Evolutionary conservation across 2,888 invertebrate species (phyloP), one percentile per base, ranked within the genome.

Genomic region (Meiosimyza decipiens): DNA sequence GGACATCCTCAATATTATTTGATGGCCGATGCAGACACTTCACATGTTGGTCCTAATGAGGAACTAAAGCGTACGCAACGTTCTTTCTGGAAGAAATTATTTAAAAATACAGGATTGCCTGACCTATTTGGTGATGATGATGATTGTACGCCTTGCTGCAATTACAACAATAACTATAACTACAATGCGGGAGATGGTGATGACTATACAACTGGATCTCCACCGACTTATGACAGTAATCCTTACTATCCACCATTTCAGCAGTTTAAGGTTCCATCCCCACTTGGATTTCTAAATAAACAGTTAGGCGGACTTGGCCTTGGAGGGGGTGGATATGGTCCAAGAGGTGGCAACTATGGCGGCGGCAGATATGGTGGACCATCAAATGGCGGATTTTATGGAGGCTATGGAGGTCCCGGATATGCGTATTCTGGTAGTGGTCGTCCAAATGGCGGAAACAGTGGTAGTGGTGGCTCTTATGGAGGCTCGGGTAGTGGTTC

Each of bases 261-360:
- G 55, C 57, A 57, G 6, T 22, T 51, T 22, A 7, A 15, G 16
- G 33, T 16, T 5, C 47, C 50, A 7, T 22, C 22, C 9, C 67
- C 54, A 55, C 15, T 54, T 33, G 60, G 22, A 33, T 40, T 40
- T 40, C 9, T 40, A 9, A 40, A 40, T 40, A 40, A 5, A 9
- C 40, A 40, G 1, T 9, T 40, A 9, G 40, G 40, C 9, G 40
- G 40, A 40, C 40, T 40, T 40, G 40, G 40, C 9, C 40, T 40
- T 40, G 40, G 40, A 40, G 40, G 40, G 9, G 9, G 49, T 78
- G 62, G 81, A 80, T 74, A 81, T 79, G 1, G 82, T 81, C 28
- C 81, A 80, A 71, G 74, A 81, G 47, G 72, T 80, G 81, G 7
- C 77, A 22, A n/a, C 69, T 15, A 6, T 50, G 12, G 33, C 15